phyloP scores from a whole-genome alignment of 1,140 invertebrate genomes.

The Chironomus tepperi region DNA sequence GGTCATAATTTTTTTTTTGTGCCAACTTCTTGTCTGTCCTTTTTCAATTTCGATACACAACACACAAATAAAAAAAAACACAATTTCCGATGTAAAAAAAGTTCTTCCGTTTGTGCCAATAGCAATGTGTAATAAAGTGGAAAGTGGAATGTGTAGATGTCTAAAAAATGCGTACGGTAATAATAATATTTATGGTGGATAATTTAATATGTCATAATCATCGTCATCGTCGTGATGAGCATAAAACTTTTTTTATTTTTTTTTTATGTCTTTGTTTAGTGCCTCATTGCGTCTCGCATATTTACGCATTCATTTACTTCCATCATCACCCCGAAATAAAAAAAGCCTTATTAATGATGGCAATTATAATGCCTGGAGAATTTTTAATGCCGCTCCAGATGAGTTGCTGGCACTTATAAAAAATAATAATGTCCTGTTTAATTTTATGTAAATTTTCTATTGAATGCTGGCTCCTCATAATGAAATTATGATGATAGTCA shows the following conservation, averaged over 20 bases:
- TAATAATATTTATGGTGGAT: not conserved
- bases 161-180: too few relatives aligned
- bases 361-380: not conserved
- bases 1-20: not conserved
- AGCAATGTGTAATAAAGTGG: too few relatives aligned
- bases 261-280: not conserved
- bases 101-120: not conserved
- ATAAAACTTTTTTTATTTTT: too few relatives aligned
- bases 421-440: too few relatives aligned
- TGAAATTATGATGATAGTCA: conserved; percentile 1
- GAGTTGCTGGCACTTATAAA: too few relatives aligned
- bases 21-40: not conserved
- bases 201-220: conserved; percentile 10
- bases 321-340: too few relatives aligned
- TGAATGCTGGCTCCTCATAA: not conserved
- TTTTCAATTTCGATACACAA: too few relatives aligned
- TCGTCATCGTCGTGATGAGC: not conserved
- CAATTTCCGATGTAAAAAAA: not conserved
- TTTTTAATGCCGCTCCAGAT: too few relatives aligned
- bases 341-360: not conserved
- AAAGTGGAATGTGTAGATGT: too few relatives aligned
- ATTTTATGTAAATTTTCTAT: not conserved
- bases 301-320: not conserved
- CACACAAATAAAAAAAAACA: too few relatives aligned
- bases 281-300: not conserved